Conservation (phyloP, 2,888 invertebrate species). For the Pachydiplax longipennis region DNA sequence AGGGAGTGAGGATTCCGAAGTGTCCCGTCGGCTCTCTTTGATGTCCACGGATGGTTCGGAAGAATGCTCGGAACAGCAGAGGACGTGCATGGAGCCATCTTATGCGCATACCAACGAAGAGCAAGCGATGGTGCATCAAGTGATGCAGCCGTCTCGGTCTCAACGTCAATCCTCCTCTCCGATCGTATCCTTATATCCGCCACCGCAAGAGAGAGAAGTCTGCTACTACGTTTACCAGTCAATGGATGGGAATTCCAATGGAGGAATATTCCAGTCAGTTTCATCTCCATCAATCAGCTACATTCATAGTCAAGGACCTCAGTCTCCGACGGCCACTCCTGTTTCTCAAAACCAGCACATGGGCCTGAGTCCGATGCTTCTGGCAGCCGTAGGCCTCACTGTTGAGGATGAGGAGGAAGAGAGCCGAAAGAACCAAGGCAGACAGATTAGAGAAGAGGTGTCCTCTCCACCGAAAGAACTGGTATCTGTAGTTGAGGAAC, state of each 20-base stretch:
- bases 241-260: constrained; percentile 49
- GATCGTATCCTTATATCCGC: constrained; percentile 50
- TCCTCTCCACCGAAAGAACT: not conserved
- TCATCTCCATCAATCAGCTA: constrained; percentile 47
- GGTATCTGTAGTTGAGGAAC: not conserved
- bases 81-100: constrained; percentile 53
- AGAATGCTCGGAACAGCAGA: constrained; percentile 54
- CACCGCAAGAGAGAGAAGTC: constrained; percentile 55
- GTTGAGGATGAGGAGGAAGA: constrained; percentile 46
- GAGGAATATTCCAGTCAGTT: constrained; percentile 50
- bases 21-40: not conserved
- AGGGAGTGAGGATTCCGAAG: not conserved
- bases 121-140: constrained; percentile 52
- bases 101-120: constrained; percentile 51
- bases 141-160: not conserved
- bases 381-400: constrained; percentile 58
- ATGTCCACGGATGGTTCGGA: not conserved
- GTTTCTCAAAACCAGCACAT: constrained; percentile 58
- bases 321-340: constrained; percentile 62
- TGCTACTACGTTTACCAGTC: constrained; percentile 59
- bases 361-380: constrained; percentile 62
- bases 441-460: not conserved
- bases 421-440: constrained; percentile 48
- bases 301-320: constrained; percentile 17
- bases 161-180: not conserved